Base-by-base conservation (phyloP, 35 echinoderm and acorn worm species). In the Ophioderma brevispina region DNA sequence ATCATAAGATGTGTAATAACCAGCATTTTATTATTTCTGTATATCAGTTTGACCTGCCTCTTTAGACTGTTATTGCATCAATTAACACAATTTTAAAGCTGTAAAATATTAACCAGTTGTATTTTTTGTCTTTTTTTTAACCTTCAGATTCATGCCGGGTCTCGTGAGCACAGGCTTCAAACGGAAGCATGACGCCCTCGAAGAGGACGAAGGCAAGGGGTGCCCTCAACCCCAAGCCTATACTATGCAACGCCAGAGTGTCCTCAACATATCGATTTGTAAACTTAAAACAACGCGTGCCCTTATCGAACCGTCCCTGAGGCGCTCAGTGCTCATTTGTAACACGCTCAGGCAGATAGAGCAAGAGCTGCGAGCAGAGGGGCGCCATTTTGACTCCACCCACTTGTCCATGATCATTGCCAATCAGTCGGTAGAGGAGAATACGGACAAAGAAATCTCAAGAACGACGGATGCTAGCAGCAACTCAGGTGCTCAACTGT, bases 301-400 rank as follows among this genome's bases (percentile, higher is more conserved):
- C n/a, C 78, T 91, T 37, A 91, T 87, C 21, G 93, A 95, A 75
- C 93, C 93, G 13, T 85, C 78, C 32, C 55, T 95, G 55, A 82
- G 88, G 19, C 93, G 93, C 1, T 95, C 93, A 0, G 93, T 95
- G 83, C 84, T 95, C 52, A 95, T 95, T 35, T 90, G 93, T 84
- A 95, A 95, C 80, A 95, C 93, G 0, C 85, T 95, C 40, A 21
- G 83, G 35, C 88, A 95, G 32, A 95, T 95, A 28, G 83, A 95
- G 15, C 84, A 90, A 13, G 93, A 95, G 41, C 63, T 95, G 28
- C 83, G 88, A 30, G 86, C 92, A 34, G 92, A 94, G 81, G 92
- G 92, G 13, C 56, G 87, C 81, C 59, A 89, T 41, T 77, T 84
- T 30, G 92, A 94, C 86, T 94, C 82, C 37, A 76, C 43, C 23